phyloP scores from a whole-genome alignment of 2,888 invertebrate species.

The Lasioglossum marginatum region DNA sequence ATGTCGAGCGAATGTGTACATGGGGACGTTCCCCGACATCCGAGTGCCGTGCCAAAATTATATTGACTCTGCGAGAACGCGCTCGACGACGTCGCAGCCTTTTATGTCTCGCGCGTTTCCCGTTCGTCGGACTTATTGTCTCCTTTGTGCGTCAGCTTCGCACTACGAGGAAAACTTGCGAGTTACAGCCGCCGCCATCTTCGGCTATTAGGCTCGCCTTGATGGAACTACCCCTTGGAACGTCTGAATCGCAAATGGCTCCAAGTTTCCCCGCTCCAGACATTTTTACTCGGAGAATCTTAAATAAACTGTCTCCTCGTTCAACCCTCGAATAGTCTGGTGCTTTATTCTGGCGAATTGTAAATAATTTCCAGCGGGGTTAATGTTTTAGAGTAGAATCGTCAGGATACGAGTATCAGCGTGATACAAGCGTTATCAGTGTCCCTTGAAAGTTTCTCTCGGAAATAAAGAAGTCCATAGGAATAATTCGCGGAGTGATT shows the following conservation, averaged over 20 bases:
- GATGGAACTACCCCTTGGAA: not conserved
- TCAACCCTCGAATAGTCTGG: not conserved
- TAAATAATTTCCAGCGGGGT: not conserved
- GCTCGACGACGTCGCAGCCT: slow-evolving; percentile 75
- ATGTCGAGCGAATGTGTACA: slow-evolving; percentile 42
- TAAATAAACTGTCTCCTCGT: not conserved
- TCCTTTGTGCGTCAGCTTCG: slow-evolving; percentile 3
- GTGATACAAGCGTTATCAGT: not conserved
- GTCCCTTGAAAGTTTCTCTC: not conserved
- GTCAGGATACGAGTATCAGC: not conserved
- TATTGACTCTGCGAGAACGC: slow-evolving; percentile 78
- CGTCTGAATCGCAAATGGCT: not conserved
- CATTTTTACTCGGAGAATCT: not conserved
- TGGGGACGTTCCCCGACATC: slow-evolving; percentile 72
- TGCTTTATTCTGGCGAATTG: not conserved
- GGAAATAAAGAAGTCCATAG: not conserved
- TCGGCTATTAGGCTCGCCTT: not conserved
- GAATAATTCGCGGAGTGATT: slow-evolving; percentile 3
- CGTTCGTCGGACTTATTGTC: slow-evolving; percentile 38
- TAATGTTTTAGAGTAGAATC: not conserved
- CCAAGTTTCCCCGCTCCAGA: not conserved
- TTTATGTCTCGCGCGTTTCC: slow-evolving; percentile 69
- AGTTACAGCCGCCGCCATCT: not conserved
- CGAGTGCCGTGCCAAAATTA: slow-evolving; percentile 81
- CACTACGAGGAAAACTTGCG: not conserved